Evolutionary conservation across 1,140 invertebrate genomes (phyloP).

Genomic region (Hycleus cichorii): DNA sequence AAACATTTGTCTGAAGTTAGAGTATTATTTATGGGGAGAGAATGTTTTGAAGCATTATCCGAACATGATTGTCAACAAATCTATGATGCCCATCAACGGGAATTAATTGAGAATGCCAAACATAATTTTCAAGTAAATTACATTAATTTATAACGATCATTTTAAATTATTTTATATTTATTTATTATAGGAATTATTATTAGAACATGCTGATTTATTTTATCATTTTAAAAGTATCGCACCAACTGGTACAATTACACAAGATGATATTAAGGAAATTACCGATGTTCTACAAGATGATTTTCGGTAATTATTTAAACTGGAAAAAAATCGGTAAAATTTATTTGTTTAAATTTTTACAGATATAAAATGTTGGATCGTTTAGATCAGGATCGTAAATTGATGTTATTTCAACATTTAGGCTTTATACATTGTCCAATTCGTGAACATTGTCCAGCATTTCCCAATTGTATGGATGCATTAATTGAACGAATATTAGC

Average conservation of each 20-base stretch:
- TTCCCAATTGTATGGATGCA: conserved; percentile 82
- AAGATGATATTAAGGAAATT: conserved; percentile 90
- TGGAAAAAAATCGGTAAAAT: too few species aligned
- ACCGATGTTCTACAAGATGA: conserved; percentile 87
- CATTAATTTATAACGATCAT: not conserved
- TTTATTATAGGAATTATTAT: conserved; percentile 66
- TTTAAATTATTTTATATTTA: not conserved
- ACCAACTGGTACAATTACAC: conserved; percentile 82
- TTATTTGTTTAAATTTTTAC: not conserved
- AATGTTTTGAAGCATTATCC: conserved; percentile 87
- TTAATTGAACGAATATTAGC: conserved; percentile 70
- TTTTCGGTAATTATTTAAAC: conserved; percentile 55
- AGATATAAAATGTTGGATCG: conserved; percentile 89
- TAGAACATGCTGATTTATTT: conserved; percentile 93
- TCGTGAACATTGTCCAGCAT: conserved; percentile 86
- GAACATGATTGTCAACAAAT: conserved; percentile 88
- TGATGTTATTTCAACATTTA: conserved; percentile 90
- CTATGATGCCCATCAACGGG: conserved; percentile 90
- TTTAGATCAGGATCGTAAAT: conserved; percentile 87
- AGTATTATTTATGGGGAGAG: conserved; percentile 89
- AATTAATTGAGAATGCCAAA: conserved; percentile 85
- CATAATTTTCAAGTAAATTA: conserved; percentile 75
- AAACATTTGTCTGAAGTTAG: conserved; percentile 87
- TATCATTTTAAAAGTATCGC: conserved; percentile 88
- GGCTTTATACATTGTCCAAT: conserved; percentile 95